Evolutionary conservation across 2,113 vertebrate species (phyloP).

Genomic region (Uria aalge): DNA sequence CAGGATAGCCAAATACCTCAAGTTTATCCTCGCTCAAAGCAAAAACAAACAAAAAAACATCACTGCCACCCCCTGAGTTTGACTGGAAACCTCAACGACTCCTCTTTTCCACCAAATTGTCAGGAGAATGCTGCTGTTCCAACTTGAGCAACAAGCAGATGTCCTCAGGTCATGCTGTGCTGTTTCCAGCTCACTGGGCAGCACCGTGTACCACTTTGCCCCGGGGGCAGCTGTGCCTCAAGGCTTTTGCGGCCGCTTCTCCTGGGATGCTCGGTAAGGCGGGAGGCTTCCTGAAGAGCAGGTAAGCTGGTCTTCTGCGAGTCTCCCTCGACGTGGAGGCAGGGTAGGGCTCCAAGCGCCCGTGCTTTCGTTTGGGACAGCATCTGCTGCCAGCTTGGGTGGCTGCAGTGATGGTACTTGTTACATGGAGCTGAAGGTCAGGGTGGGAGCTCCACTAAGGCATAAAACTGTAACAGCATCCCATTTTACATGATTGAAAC

Average conservation of each 20-base stretch:
- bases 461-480: accelerated
- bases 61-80: background rate
- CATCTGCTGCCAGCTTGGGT: background rate
- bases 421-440: background rate
- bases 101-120: background rate
- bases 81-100: background rate
- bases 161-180: background rate
- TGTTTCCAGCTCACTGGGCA: background rate
- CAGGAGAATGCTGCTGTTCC: background rate
- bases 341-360: background rate
- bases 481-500: background rate
- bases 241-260: background rate
- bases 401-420: background rate
- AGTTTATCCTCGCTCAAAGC: background rate
- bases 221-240: background rate
- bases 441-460: background rate
- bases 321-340: background rate
- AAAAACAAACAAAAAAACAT: background rate
- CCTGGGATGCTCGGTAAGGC: background rate
- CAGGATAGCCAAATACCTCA: background rate
- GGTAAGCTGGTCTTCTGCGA: background rate
- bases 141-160: background rate
- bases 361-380: background rate
- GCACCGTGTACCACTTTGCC: accelerated
- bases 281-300: background rate